phyloP scores from a whole-genome alignment of 2,888 invertebrate species.

The Herminia tarsipennalis region DNA sequence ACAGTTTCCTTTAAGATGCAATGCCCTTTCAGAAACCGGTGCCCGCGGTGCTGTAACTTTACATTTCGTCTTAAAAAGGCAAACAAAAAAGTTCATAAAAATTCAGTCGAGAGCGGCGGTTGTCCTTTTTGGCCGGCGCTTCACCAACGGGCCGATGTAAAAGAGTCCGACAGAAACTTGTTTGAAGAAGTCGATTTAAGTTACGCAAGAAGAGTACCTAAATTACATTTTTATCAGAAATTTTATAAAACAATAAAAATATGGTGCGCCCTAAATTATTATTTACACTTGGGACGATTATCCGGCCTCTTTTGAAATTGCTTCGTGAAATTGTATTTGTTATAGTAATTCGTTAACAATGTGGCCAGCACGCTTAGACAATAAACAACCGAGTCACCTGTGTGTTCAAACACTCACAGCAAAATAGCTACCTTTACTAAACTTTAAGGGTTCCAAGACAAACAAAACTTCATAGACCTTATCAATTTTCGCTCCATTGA shows the following conservation, averaged over 20 bases:
- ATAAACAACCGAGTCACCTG: constrained; percentile 13
- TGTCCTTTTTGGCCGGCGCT: constrained; percentile 70
- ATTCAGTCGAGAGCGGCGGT: constrained; percentile 64
- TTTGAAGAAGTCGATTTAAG: constrained; percentile 80
- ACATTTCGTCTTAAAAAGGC: constrained; percentile 66
- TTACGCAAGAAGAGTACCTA: constrained; percentile 63
- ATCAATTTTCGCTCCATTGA: constrained; percentile 39
- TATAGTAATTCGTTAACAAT: constrained; percentile 5
- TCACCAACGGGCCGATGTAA: constrained; percentile 58
- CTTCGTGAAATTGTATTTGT: constrained; percentile 1
- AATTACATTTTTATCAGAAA: constrained; percentile 49
- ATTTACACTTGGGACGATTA: constrained; percentile 15
- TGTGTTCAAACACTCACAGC: constrained; percentile 12
- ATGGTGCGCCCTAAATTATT: constrained; percentile 23
- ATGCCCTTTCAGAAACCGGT: constrained; percentile 57
- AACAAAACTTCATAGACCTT: constrained; percentile 34
- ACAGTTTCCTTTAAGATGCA: constrained; percentile 61
- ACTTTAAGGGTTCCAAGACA: constrained; percentile 19
- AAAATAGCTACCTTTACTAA: constrained; percentile 19
- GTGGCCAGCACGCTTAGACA: constrained; percentile 2
- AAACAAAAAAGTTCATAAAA: constrained; percentile 78
- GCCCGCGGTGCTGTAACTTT: constrained; percentile 61
- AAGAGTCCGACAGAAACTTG: constrained; percentile 69
- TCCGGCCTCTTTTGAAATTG: background rate
- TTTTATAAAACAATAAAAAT: constrained; percentile 35